Percentiles rank a stretch among this genome's conserved stretches.
Evolutionary conservation across 2,113 vertebrate species (phyloP).

Genomic region (Carettochelys insculpta): DNA sequence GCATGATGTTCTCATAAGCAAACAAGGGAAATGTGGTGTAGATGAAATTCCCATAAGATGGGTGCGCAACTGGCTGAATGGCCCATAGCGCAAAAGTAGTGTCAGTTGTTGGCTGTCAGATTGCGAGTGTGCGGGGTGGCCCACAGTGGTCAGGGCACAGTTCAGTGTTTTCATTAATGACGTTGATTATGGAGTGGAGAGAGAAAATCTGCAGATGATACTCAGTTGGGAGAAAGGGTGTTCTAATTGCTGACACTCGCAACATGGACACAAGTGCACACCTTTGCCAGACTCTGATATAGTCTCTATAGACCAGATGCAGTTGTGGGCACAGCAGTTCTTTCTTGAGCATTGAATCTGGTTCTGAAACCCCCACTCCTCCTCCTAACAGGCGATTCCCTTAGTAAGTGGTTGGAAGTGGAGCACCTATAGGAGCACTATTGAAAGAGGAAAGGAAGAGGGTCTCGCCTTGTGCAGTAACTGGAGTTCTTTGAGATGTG

Average conservation of each 20-base stretch:
- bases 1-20: not conserved
- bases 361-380: not conserved
- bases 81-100: not conserved
- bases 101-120: not conserved
- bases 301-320: not conserved
- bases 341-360: not conserved
- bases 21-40: not conserved
- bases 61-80: not conserved
- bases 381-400: not conserved
- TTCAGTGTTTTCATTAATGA: not conserved
- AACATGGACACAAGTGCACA: not conserved
- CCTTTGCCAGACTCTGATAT: not conserved
- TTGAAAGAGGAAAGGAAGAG: not conserved
- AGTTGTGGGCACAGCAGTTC: not conserved
- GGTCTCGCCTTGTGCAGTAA: not conserved
- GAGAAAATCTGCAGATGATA: not conserved
- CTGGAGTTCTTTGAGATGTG: not conserved
- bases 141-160: not conserved
- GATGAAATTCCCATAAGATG: not conserved
- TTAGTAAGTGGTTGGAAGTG: not conserved
- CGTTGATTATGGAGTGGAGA: not conserved
- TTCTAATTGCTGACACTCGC: not conserved
- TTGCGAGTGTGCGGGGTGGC: not conserved
- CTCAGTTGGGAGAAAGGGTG: not conserved
- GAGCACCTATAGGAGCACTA: not conserved